Percentiles rank a stretch among this genome's conserved stretches.
phyloP scores from a whole-genome alignment of 1,140 invertebrate genomes.

The Brachionus paranguensis region DNA sequence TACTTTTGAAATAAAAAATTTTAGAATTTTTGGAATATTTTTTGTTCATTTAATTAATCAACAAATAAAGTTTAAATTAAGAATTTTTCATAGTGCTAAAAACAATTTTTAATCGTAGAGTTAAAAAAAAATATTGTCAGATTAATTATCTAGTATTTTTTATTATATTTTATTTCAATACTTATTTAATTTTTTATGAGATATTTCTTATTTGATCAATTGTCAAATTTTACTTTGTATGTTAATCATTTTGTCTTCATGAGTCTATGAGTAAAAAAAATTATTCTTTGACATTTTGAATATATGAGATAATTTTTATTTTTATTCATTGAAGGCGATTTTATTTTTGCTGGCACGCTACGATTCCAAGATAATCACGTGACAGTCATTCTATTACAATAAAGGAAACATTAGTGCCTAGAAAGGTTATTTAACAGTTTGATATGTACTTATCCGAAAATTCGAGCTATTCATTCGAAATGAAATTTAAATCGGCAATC shows the following conservation, averaged over 20 bases:
- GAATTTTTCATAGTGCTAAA: neutral
- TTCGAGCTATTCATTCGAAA: neutral
- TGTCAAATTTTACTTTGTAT: no score
- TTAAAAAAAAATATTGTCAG: neutral
- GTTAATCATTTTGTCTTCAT: no score
- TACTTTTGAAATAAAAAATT: neutral
- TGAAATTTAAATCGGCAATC: neutral
- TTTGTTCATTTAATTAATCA: neutral
- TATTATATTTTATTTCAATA: no score
- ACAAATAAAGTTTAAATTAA: neutral
- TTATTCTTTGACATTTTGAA: no score
- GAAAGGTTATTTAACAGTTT: neutral
- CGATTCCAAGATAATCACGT: neutral
- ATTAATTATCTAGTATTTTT: neutral
- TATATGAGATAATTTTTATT: no score
- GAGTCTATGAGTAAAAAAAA: no score
- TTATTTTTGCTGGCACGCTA: neutral
- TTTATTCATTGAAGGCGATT: no score
- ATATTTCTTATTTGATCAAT: no score
- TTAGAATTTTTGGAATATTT: neutral
- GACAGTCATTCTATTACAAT: neutral
- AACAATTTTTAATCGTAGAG: neutral
- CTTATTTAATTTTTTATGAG: neutral
- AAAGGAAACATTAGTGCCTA: neutral
- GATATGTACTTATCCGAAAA: neutral